Evolutionary conservation across 1,140 invertebrate genomes (phyloP), one percentile per base, ranked within the genome.

Genomic region (Ceratina australensis): DNA sequence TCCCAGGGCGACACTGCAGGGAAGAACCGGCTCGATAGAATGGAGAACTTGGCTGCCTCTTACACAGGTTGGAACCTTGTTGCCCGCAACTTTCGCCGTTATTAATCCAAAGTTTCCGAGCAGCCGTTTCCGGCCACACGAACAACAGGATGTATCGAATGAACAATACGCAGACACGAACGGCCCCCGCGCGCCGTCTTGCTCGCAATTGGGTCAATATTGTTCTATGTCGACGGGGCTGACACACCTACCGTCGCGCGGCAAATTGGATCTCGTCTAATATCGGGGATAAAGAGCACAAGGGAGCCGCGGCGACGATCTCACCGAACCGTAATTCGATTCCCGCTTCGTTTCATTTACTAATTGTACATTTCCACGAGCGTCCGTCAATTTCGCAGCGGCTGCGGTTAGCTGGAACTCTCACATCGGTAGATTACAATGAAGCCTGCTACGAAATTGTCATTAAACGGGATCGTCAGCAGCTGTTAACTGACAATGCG

Each of bases 221-320:
- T 76, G 66, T 72, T 50, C 59, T 72, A 61, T 47, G 50, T 60
- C 50, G 69, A 72, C 57, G 57, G 59, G 57, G 59, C 61, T 66
- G 57, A 50, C 69, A 60, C 56, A 72, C 42, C 69, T 72, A 61
- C 56, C 57, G 24, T 28, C n/a, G 49, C 50, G 28, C 42, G 33
- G 16, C 50, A 72, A 72, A 72, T 72, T 72, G 69, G 42, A 72
- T 61, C 42, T 72, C 50, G 69, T 60, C 57, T 72, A 72, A 72
- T 72, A 61, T 50, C 42, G 59, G 18, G 69, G n/a, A 72, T 72
- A 61, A 72, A 61, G 69, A 47, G 33, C 20, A 71, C 33, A n/a
- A n/a, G 33, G 33, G 33, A 42, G 13, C 56, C 16, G 42, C 20
- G 20, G 24, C 7, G 24, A n/a, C 18, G 24, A 57, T 22, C 10